Evolutionary conservation across 2,888 invertebrate species (phyloP), one percentile per base, ranked within the genome.

Genomic region (Xylophagus ater): DNA sequence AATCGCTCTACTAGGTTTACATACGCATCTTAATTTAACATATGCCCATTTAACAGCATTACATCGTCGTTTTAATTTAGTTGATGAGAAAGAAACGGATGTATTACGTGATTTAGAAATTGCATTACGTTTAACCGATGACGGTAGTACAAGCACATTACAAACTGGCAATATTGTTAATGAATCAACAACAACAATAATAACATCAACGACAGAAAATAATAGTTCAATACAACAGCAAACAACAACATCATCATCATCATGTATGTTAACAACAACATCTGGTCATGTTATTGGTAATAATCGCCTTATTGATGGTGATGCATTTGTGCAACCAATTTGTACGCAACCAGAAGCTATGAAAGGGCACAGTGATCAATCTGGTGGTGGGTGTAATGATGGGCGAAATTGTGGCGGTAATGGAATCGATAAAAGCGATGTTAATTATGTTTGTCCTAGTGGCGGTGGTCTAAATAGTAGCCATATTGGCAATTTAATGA

Each of bases 21-120:
- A 94, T 72, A 84, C 89, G 62, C 94, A 96, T 71, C 81, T 96
- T 68, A 94, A 96, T 74, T 83, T 90, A 71, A 86, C 96, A 56
- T 94, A 93, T 74, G 88, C 88, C 68, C 94, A 96, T 73, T 81
- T 96, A 68, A 89, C 89, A 58, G 85, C 79, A 58, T 69, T 81
- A 55, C 78, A 80, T 63, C 65, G 84, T 64, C 82, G 88, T 65
- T 94, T 89, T 73, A 78, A 81, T 65, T 76, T 94, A 62, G 85
- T 94, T 57, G 94, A 94, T 65, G 78, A 85, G 60, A 92, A 93
- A 73, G 94, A 96, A 72, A 89, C 92, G 23, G 93, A 94, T 69
- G 85, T 92, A 57, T 73, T 94, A 57, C 81, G 86, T 54, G 93
- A 93, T 70, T 73, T 94, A 59, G 88, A 88, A 63, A 74, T 83